phyloP scores from a whole-genome alignment of 2,888 invertebrate genomes.

The Synergus laeviventris region DNA sequence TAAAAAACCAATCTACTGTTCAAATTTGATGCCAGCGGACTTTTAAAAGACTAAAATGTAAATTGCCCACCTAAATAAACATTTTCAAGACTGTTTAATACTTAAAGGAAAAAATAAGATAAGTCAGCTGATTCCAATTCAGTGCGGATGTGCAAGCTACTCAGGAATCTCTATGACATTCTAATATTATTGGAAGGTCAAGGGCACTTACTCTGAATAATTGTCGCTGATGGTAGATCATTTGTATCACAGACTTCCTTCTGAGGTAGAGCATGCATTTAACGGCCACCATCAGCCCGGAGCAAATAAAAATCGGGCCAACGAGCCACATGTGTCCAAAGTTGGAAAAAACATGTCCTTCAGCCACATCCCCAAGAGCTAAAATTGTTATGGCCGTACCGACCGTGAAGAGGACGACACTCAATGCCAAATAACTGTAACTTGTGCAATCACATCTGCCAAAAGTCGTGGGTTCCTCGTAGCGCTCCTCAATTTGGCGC shows the following conservation, averaged over 20 bases:
- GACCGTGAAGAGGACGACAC: slow-evolving; percentile 81
- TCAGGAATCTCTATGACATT: slow-evolving; percentile 2
- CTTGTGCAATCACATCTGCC: slow-evolving; percentile 83
- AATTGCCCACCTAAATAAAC: too few species aligned
- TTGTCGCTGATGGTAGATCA: slow-evolving; percentile 81
- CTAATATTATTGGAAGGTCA: slow-evolving; percentile 20
- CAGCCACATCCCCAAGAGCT: slow-evolving; percentile 79
- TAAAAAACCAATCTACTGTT: not conserved
- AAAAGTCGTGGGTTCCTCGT: slow-evolving; percentile 79
- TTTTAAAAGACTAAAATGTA: not conserved
- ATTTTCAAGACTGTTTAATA: too few species aligned
- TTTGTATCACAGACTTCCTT: slow-evolving; percentile 82
- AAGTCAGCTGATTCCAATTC: slow-evolving; percentile 23
- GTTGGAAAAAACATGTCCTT: slow-evolving; percentile 80
- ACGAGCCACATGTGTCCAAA: slow-evolving; percentile 84
- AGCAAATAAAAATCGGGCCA: slow-evolving; percentile 83
- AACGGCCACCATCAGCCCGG: slow-evolving; percentile 83
- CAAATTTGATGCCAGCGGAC: not conserved
- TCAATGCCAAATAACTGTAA: slow-evolving; percentile 81
- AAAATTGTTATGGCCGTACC: slow-evolving; percentile 82
- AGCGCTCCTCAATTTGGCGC: slow-evolving; percentile 79
- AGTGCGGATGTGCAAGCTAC: not conserved
- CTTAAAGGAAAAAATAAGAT: not conserved
- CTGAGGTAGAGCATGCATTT: slow-evolving; percentile 82
- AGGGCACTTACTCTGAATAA: slow-evolving; percentile 79